Evolutionary conservation across 2,797 vertebrate genomes (phyloP).

Genomic region (Ceryle rudis): DNA sequence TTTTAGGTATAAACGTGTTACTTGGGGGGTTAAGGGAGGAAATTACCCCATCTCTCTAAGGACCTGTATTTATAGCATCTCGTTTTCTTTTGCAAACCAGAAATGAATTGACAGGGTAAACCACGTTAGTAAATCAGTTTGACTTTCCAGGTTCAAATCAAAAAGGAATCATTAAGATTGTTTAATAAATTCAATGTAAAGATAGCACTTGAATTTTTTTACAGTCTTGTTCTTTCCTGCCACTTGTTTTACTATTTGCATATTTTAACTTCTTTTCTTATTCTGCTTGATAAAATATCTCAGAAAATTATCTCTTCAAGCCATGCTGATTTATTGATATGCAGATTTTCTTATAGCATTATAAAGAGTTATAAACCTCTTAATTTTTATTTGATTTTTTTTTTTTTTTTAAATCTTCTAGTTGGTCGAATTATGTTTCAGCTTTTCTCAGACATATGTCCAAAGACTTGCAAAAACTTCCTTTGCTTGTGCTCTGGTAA

Average conservation of each 20-base stretch:
- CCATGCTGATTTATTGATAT: neutral
- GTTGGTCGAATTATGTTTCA: slow-evolving; percentile 99
- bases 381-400: neutral
- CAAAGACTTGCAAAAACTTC: slow-evolving; percentile 99
- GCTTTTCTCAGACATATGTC: slow-evolving; percentile 97
- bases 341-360: neutral
- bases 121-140: neutral
- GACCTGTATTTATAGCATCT: neutral
- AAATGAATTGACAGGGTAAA: neutral
- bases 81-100: neutral
- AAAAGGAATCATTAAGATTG: neutral
- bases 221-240: neutral
- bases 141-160: neutral
- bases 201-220: neutral
- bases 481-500: slow-evolving; percentile 95
- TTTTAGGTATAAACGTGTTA: neutral
- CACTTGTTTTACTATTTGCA: neutral
- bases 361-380: neutral
- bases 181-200: neutral
- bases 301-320: neutral
- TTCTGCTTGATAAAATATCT: neutral
- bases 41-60: neutral
- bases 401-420: slow-evolving; percentile 69
- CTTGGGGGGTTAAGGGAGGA: neutral
- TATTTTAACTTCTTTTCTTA: neutral